Evolutionary conservation across 2,113 vertebrate species (phyloP).

Genomic region (Orthochromis malagaraziensis): DNA sequence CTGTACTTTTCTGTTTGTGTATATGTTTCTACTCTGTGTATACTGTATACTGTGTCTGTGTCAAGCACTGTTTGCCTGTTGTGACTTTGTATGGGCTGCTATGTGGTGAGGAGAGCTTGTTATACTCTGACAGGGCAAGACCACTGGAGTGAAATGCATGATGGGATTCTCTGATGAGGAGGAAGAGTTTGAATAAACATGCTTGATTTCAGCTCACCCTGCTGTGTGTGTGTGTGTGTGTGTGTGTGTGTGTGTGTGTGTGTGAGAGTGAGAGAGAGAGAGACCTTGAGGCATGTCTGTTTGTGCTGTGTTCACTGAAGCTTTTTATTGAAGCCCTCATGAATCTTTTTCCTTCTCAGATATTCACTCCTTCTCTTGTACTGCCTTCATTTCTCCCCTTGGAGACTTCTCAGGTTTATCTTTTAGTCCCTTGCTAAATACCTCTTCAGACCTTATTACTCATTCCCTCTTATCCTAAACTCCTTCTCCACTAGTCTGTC

Average conservation of each 20-base stretch:
- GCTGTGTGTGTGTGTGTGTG: neutral
- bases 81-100: neutral
- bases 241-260: neutral
- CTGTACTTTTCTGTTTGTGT: neutral
- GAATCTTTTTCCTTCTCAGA: conserved; percentile 52
- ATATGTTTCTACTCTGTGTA: neutral
- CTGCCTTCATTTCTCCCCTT: neutral
- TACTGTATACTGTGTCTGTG: neutral
- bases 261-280: rapidly evolving
- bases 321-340: conserved; percentile 58
- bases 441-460: conserved; percentile 1
- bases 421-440: neutral
- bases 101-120: conserved; percentile 38
- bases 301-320: conserved; percentile 53
- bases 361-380: conserved; percentile 2
- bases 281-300: conserved; percentile 24
- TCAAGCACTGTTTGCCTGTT: neutral
- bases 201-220: conserved; percentile 17
- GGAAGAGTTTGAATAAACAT: conserved; percentile 59
- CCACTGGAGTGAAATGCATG: conserved; percentile 60
- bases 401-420: conserved; percentile 1
- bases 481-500: neutral
- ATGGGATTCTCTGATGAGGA: conserved; percentile 57
- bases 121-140: conserved; percentile 55
- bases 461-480: neutral